Conservation (phyloP, 2,797 vertebrate genomes). For the Menidia menidia region DNA sequence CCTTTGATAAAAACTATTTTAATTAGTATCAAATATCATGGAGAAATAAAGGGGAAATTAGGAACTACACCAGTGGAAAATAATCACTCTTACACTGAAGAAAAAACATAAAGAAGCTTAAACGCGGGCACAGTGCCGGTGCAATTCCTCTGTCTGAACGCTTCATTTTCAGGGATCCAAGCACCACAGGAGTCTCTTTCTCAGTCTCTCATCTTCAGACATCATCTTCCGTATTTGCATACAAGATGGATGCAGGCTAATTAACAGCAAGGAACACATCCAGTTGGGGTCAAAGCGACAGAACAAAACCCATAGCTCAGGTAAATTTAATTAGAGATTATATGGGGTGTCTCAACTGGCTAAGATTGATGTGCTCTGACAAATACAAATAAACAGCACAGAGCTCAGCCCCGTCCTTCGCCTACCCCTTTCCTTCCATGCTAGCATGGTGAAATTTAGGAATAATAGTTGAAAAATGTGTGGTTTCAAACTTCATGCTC, state of each 20-base stretch:
- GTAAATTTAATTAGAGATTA: conserved; percentile 68
- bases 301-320: conserved; percentile 56
- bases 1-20: too few relatives aligned
- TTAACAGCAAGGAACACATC: conserved; percentile 39
- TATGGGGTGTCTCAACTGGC: conserved; percentile 43
- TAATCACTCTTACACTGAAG: too few relatives aligned
- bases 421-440: not conserved
- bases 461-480: conserved; percentile 29
- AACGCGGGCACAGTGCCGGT: not conserved
- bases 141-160: not conserved
- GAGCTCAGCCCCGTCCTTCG: conserved; percentile 14
- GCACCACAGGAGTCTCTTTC: not conserved
- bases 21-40: too few relatives aligned
- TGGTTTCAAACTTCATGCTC: conserved; percentile 20
- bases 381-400: conserved; percentile 59
- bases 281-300: conserved; percentile 38
- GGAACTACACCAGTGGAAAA: too few relatives aligned
- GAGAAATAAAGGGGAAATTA: too few relatives aligned
- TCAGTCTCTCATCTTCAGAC: conserved; percentile 2
- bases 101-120: not conserved
- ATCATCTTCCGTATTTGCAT: conserved; percentile 43
- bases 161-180: not conserved
- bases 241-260: conserved; percentile 44
- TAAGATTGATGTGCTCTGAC: conserved; percentile 61
- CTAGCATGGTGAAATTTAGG: conserved; percentile 31